Evolutionary conservation across 1,140 invertebrate genomes (phyloP).

Genomic region (Agraylea sexmaculata): DNA sequence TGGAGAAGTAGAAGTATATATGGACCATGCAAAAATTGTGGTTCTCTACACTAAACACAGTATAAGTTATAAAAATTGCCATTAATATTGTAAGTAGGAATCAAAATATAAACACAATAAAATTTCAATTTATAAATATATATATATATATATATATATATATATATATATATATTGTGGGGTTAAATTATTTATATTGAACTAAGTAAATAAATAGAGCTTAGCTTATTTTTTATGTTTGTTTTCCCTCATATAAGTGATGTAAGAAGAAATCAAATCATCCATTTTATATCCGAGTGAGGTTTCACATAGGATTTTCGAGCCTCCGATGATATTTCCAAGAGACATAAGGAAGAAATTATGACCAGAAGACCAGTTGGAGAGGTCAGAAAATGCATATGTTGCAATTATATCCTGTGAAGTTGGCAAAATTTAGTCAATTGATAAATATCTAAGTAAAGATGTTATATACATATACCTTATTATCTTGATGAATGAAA

Average conservation of each 20-base stretch:
- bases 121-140: no score
- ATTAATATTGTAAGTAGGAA: no score
- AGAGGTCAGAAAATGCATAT: constrained; percentile 76
- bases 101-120: no score
- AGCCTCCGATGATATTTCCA: constrained; percentile 72
- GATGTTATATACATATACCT: constrained; percentile 41
- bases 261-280: constrained; percentile 89
- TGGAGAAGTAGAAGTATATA: no score
- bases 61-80: no score
- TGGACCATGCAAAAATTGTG: no score
- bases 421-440: not conserved
- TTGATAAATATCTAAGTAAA: not conserved
- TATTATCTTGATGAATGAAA: constrained; percentile 74
- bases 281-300: constrained; percentile 94
- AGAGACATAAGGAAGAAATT: constrained; percentile 94
- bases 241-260: constrained; percentile 37
- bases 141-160: constrained; percentile 6
- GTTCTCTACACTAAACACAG: no score
- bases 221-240: constrained; percentile 23
- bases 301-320: constrained; percentile 85
- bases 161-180: constrained; percentile 2
- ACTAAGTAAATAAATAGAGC: constrained; percentile 1
- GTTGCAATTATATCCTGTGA: constrained; percentile 67
- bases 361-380: constrained; percentile 88
- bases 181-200: not conserved